phyloP scores from a whole-genome alignment of 2,797 vertebrate species.

The Alosa sapidissima region DNA sequence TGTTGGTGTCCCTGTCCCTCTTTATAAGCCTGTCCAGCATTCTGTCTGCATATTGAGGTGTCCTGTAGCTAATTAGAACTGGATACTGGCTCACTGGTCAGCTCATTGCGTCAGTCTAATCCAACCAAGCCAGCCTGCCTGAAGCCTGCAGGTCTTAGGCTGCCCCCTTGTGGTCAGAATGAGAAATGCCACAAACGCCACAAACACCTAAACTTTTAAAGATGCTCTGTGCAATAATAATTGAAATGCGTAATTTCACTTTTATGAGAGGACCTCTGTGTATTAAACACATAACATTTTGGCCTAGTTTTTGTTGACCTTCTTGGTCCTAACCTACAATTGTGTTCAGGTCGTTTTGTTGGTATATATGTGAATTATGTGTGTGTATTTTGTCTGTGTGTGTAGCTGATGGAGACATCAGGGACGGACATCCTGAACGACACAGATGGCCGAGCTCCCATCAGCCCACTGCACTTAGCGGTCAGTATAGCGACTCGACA shows the following conservation, averaged over 20 bases:
- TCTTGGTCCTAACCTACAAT: too few species aligned
- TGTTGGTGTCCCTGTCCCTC: neutral
- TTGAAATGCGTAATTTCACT: too few species aligned
- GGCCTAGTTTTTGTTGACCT: too few species aligned
- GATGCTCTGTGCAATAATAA: too few species aligned
- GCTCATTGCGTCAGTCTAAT: neutral
- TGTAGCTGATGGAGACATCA: constrained; percentile 95
- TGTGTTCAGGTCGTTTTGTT: neutral
- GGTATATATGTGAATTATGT: neutral
- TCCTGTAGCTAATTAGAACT: neutral
- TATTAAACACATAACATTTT: too few species aligned
- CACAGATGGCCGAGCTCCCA: constrained; percentile 86
- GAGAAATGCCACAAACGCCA: neutral
- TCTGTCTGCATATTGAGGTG: neutral
- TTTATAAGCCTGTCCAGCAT: neutral
- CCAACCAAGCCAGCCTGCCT: neutral
- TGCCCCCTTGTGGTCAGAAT: constrained; percentile 34
- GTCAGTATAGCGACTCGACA: constrained; percentile 75
- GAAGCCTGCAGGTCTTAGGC: neutral
- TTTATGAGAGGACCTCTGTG: too few species aligned
- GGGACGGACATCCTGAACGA: constrained; percentile 93
- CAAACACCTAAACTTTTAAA: neutral
- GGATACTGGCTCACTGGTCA: neutral
- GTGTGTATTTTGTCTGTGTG: constrained; percentile 1
- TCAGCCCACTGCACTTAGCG: constrained; percentile 96